These are phyloP conservation scores for Sphaerophoria rueppellii DNA, from an alignment of 2,888 invertebrate species.

Conservation along the genomic window DNA sequence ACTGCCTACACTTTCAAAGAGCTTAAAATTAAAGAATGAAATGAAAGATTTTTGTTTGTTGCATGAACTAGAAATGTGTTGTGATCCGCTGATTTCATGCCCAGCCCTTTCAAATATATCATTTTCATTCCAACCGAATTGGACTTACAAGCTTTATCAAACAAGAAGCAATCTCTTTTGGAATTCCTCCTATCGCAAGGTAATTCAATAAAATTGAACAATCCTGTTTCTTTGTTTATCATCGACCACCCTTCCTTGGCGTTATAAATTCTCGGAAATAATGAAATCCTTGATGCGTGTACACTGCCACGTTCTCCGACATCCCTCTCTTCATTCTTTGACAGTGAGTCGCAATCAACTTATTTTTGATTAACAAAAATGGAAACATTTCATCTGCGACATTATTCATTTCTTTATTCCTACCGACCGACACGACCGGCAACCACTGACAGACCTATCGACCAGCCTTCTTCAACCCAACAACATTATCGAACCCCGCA, in stretches of 20 bases:
- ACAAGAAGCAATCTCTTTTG: neutral
- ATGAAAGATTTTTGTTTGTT: too few species aligned
- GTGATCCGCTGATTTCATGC: too few species aligned
- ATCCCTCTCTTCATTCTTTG: neutral
- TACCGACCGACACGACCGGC: too few species aligned
- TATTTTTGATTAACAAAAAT: conserved; percentile 63
- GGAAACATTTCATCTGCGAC: conserved; percentile 40
- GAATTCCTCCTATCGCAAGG: conserved; percentile 1
- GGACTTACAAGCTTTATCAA: too few species aligned
- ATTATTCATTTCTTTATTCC: conserved; percentile 49
- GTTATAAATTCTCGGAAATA: conserved; percentile 41
- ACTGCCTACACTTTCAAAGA: too few species aligned
- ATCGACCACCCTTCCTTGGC: neutral
- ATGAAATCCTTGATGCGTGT: conserved; percentile 32
- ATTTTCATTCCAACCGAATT: too few species aligned
- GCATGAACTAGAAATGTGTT: too few species aligned
- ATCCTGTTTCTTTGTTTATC: conserved; percentile 12
- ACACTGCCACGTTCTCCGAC: neutral
- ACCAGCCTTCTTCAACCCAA: neutral
- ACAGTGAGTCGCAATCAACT: conserved; percentile 38
- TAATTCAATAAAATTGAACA: conserved; percentile 36
- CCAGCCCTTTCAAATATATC: too few species aligned
- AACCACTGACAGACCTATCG: neutral
- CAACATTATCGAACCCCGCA: conserved; percentile 13
- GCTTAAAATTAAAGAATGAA: too few species aligned